phyloP scores from a whole-genome alignment of 2,797 vertebrate species.

The Psittacula derbiana region DNA sequence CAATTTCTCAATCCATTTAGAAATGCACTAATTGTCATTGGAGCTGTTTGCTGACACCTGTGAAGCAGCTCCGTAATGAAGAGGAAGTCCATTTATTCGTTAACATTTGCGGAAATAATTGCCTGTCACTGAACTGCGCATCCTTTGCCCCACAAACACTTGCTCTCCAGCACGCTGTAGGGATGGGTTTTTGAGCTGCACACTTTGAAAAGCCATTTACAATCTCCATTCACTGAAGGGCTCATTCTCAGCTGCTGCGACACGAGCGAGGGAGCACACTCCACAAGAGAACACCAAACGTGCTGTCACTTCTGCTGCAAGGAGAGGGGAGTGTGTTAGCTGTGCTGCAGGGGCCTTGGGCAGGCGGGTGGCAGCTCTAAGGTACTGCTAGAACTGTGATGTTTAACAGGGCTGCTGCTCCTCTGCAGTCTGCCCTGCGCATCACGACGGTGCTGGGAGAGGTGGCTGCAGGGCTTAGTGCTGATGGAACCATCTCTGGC shows the following conservation, averaged over 20 bases:
- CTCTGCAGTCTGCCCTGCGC: background rate
- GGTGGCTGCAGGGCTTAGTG: background rate
- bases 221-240: constrained; percentile 20
- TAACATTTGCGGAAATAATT: constrained; percentile 49
- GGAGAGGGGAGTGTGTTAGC: background rate
- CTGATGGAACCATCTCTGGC: background rate
- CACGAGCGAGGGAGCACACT: background rate
- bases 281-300: background rate
- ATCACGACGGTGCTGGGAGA: accelerated
- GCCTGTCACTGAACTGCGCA: constrained; percentile 37
- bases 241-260: constrained; percentile 3
- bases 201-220: background rate
- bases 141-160: constrained; percentile 45
- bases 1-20: constrained; percentile 15
- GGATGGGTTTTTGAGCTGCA: background rate
- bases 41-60: constrained; percentile 26
- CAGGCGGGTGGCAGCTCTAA: background rate
- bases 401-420: background rate
- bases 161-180: background rate
- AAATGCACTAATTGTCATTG: constrained; percentile 49
- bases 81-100: constrained; percentile 56
- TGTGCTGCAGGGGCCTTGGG: background rate
- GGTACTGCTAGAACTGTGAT: background rate
- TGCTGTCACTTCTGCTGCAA: background rate
- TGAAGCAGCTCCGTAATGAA: constrained; percentile 50